These are phyloP conservation scores for Cynodonichthys magdalenae DNA, from an alignment of 2,797 vertebrate genomes.

Conservation along the genomic window DNA sequence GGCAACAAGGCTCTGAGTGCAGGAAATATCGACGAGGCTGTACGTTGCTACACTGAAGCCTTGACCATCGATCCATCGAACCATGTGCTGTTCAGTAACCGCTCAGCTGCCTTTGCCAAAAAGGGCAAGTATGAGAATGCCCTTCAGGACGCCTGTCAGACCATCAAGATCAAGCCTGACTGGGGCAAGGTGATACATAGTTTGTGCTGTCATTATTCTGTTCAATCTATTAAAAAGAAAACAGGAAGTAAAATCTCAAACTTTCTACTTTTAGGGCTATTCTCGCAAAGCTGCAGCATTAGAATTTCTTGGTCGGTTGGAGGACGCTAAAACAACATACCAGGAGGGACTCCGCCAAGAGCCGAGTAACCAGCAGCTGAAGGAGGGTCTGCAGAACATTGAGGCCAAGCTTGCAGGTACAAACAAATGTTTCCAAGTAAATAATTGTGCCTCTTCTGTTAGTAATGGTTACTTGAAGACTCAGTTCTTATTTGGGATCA, in stretches of 20 bases:
- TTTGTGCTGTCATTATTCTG: constrained; percentile 40
- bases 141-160: constrained; percentile 90
- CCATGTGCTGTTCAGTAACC: constrained; percentile 95
- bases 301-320: constrained; percentile 91
- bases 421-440: not conserved
- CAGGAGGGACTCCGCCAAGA: constrained; percentile 91
- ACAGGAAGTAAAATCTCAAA: not conserved
- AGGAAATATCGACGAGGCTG: constrained; percentile 88
- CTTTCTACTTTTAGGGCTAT: constrained; percentile 84
- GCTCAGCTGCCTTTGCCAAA: constrained; percentile 84
- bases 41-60: constrained; percentile 92
- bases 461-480: no score
- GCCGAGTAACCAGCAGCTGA: constrained; percentile 85
- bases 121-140: constrained; percentile 88
- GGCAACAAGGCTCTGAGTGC: constrained; percentile 94
- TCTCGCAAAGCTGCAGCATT: constrained; percentile 92
- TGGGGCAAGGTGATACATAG: constrained; percentile 90
- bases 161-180: constrained; percentile 92
- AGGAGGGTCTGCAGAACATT: constrained; percentile 86
- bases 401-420: constrained; percentile 85
- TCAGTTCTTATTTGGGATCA: constrained; percentile 3
- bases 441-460: no score
- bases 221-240: constrained; percentile 5
- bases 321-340: constrained; percentile 91
- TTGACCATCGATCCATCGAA: constrained; percentile 88